Base-by-base conservation (phyloP, 2,888 invertebrate species). In the Pecten maximus region DNA sequence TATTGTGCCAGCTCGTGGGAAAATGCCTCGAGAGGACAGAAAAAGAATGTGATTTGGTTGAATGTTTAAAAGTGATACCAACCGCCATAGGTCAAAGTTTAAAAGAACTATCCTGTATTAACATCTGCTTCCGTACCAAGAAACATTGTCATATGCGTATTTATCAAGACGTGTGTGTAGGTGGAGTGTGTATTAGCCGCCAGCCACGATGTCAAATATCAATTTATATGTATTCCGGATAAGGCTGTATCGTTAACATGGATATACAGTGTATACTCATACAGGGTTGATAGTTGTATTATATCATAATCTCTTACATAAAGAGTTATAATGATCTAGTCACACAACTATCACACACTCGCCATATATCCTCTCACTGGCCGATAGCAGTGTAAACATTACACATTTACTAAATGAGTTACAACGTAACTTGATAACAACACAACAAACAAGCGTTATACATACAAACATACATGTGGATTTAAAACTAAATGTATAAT, bases 1-100 rank as follows among this genome's bases (percentile, higher is more conserved):
- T 89, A 90, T 92, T 92, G 90, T 91, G 40, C 48, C 44, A 88
- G 87, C 88, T 88, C 91, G 91, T 92, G 91, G 91, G 91, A 92
- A 92, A 92, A 90, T 92, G 91, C 91, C 91, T 91, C 54, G 48
- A 92, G 90, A 91, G 60, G 90, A 89, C 89, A 89, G 91, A 60
- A 90, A 88, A 90, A 91, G 91, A 90, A 88, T 91, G 91, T 90
- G 89, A 92, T 90, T 90, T 88, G 88, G 50, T 88, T 90, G 60
- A 86, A 91, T 86, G 89, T 91, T 90, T 88, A 89, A 92, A 92
- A 92, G 89, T 86, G 90, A 92, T 91, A 88, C 88, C 88, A 90
- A 88, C 48, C 50, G 87, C 35, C 60, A 86, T 28, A 74, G 74
- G 74, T 74, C 74, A 74, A 74, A 74, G 74, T 74, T 74, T 74